These are phyloP conservation scores for Drosophila ohnishii DNA, from an alignment of 1,140 invertebrate genomes.

Conservation along the genomic window DNA sequence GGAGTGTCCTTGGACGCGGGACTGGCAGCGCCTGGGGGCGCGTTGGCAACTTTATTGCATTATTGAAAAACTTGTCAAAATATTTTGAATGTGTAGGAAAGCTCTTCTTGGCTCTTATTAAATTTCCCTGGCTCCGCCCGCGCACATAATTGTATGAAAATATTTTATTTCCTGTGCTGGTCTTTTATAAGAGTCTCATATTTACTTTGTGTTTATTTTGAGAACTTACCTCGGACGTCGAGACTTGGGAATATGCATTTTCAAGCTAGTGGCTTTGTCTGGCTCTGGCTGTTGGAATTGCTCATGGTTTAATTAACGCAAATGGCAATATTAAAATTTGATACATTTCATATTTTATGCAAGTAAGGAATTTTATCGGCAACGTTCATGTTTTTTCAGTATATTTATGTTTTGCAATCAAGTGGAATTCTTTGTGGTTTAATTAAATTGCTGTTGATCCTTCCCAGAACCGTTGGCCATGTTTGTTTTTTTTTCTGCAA, in stretches of 20 bases:
- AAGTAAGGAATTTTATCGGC: constrained; percentile 43
- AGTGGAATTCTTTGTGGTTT: constrained; percentile 64
- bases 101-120: constrained; percentile 68
- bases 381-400: constrained; percentile 20
- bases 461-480: constrained; percentile 20
- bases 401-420: constrained; percentile 54
- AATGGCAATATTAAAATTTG: constrained; percentile 59
- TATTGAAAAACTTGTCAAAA: constrained; percentile 82
- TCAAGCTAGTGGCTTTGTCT: constrained; percentile 27
- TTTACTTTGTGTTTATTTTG: constrained; percentile 31
- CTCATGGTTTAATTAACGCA: constrained; percentile 73
- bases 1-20: constrained; percentile 52
- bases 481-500: constrained; percentile 43
- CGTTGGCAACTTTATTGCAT: constrained; percentile 78
- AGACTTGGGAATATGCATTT: constrained; percentile 37
- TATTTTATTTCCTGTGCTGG: constrained; percentile 46
- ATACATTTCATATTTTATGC: constrained; percentile 58
- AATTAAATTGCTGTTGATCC: constrained; percentile 67
- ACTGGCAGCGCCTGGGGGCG: constrained; percentile 30
- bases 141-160: constrained; percentile 63
- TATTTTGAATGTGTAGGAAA: constrained; percentile 80
- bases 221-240: constrained; percentile 44
- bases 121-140: constrained; percentile 41
- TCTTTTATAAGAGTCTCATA: constrained; percentile 21
- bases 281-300: constrained; percentile 24